These are phyloP conservation scores for Salmo trutta DNA, from an alignment of 2,797 vertebrate genomes.

Conservation along the genomic window DNA sequence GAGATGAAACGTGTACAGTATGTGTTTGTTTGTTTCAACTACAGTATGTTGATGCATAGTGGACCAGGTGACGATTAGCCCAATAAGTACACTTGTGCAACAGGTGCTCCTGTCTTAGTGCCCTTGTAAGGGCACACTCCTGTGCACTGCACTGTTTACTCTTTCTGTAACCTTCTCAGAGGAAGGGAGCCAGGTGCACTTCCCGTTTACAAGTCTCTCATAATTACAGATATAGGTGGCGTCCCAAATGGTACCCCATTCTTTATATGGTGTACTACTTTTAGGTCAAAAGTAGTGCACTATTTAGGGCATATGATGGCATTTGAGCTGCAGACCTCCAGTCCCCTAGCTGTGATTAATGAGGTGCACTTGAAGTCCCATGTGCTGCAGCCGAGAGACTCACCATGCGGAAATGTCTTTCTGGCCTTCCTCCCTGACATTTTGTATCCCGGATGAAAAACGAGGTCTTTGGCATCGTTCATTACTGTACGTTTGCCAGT, in stretches of 20 bases:
- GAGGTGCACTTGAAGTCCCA: conserved; percentile 68
- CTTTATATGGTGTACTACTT: too few relatives aligned
- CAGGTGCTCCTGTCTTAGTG: conserved; percentile 65
- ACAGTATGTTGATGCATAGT: not conserved
- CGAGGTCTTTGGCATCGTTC: conserved; percentile 63
- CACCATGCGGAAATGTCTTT: conserved; percentile 65
- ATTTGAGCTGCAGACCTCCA: not conserved
- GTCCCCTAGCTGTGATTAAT: conserved; percentile 71
- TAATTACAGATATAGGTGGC: conserved; percentile 63
- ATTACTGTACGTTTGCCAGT: conserved; percentile 56
- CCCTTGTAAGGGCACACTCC: conserved; percentile 64
- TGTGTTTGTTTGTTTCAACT: not conserved
- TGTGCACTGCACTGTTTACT: conserved; percentile 62
- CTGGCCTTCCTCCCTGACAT: conserved; percentile 62
- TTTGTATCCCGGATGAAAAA: conserved; percentile 73
- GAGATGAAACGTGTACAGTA: not conserved
- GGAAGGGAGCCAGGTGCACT: conserved; percentile 58
- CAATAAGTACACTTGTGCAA: conserved; percentile 28
- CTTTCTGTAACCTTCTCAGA: conserved; percentile 22
- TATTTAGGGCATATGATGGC: too few relatives aligned
- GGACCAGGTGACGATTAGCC: conserved; percentile 44
- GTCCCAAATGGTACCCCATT: not conserved
- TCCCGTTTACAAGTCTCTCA: conserved; percentile 68
- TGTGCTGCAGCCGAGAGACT: conserved; percentile 59
- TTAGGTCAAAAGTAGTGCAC: too few relatives aligned